Conservation (phyloP, 2,888 invertebrate genomes). For the Drosophila quasianomalipes region DNA sequence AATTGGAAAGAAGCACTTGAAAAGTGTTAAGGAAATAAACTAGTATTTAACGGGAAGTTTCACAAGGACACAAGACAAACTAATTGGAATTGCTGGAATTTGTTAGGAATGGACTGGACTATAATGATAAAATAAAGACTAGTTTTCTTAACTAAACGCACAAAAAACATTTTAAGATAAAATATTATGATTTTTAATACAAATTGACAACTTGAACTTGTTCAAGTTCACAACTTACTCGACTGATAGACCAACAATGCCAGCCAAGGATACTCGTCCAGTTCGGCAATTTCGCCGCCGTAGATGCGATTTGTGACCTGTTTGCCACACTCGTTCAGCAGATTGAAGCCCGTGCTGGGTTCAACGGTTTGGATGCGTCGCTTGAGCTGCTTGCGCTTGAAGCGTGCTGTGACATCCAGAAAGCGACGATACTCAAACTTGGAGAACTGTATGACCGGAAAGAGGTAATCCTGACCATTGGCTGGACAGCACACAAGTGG, state of each 20-base stretch:
- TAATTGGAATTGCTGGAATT: neutral
- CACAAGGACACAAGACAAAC: neutral
- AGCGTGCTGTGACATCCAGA: constrained; percentile 71
- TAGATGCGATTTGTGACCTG: constrained; percentile 88
- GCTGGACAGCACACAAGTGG: constrained; percentile 83
- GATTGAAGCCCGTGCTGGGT: constrained; percentile 72
- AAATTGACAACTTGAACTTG: neutral
- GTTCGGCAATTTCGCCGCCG: constrained; percentile 88
- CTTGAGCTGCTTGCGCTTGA: constrained; percentile 82
- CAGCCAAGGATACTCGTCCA: constrained; percentile 89
- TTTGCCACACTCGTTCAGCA: constrained; percentile 86
- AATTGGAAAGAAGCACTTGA: neutral
- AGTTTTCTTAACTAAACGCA: neutral
- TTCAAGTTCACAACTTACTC: constrained; percentile 80
- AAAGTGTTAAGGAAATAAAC: neutral
- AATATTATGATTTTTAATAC: neutral
- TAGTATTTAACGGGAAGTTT: neutral
- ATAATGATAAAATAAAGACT: neutral
- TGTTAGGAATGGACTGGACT: neutral
- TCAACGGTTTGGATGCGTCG: constrained; percentile 83
- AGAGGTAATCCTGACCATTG: constrained; percentile 80
- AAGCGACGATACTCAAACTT: constrained; percentile 79
- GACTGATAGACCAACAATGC: constrained; percentile 87
- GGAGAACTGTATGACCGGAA: constrained; percentile 79
- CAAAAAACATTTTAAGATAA: neutral